Base-by-base conservation (phyloP, 2,113 vertebrate genomes). In the Corynorhinus townsendii region DNA sequence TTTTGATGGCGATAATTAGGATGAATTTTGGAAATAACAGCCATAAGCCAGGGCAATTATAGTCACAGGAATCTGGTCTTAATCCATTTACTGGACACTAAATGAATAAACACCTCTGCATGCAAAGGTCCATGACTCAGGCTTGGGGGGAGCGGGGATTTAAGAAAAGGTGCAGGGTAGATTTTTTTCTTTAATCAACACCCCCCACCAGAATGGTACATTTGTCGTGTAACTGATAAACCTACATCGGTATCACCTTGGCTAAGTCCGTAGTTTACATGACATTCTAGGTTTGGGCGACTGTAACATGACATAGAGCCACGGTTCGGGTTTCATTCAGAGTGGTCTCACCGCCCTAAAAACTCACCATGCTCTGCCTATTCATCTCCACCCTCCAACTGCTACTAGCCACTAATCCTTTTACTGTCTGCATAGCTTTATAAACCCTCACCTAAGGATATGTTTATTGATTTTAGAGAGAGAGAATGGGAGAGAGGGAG, bases 171-270 rank as follows among this genome's bases (percentile, higher is more conserved):
- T 2, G 4, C 28, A 24, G 7, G 26, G 33, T 71, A 11, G 45
- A 24, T 79, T 45, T 35, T 59, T 40, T 11, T 66, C 30, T 45
- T 52, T 54, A n/a, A 28, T 26, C 30, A 85, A 69, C 26, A 40
- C 0, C 33, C 54, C 6, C 73, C 33, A 20, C 62, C 80, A 47
- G 40, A 19, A 15, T 0, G 0, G 19, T 8, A 11, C 1, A 16
- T 71, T 59, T 47, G 52, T 19, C 59, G 10, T 11, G 14, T 30
- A 71, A 52, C 3, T 12, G 15, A 79, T 49, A 43, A 47, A 19
- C 7, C 56, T 49, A 24, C 35, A 47, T 26, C 8, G 5, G 26
- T 7, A 10, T 38, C 40, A 26, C 40, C 59, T 15, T 1, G 22
- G 20, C 54, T 56, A 15, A 69, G 40, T 33, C 33, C 20, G 9